phyloP scores from a whole-genome alignment of 92 coral and sea anemone species.

The Porites rus region DNA sequence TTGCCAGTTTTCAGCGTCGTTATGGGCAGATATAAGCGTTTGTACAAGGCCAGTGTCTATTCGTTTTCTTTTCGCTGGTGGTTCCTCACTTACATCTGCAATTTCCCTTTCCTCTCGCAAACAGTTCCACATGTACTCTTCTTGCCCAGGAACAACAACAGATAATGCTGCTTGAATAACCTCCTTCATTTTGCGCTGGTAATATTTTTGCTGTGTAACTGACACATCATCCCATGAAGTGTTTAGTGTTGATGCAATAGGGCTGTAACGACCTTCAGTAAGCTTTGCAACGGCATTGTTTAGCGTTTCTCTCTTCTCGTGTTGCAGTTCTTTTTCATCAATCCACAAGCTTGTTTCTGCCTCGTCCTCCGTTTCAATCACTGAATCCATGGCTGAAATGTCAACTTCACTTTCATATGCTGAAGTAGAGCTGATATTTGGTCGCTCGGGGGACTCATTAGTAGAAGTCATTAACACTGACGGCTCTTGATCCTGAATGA shows the following conservation, averaged over 20 bases:
- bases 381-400: too few species aligned
- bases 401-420: neutral
- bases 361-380: neutral
- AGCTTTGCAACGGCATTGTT: slow-evolving; percentile 16
- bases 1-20: too few species aligned
- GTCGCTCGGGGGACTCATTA: neutral
- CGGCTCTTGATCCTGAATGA: neutral
- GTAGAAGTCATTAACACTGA: neutral
- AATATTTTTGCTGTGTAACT: slow-evolving; percentile 5
- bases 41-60: too few species aligned
- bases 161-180: neutral
- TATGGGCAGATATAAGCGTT: too few species aligned
- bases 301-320: slow-evolving; percentile 6
- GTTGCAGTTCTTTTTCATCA: slow-evolving; percentile 15
- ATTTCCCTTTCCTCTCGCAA: neutral
- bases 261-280: slow-evolving; percentile 23
- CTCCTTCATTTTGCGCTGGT: slow-evolving; percentile 17
- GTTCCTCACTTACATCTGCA: too few species aligned
- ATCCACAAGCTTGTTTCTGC: slow-evolving; percentile 7
- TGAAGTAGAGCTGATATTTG: neutral
- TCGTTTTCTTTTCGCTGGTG: too few species aligned
- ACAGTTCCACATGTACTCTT: slow-evolving; percentile 13
- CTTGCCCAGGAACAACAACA: slow-evolving; percentile 36
- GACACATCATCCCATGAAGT: slow-evolving; percentile 11
- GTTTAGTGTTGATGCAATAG: slow-evolving; percentile 16